Conservation (phyloP, 2,797 vertebrate species). For the Hemitrygon akajei region DNA sequence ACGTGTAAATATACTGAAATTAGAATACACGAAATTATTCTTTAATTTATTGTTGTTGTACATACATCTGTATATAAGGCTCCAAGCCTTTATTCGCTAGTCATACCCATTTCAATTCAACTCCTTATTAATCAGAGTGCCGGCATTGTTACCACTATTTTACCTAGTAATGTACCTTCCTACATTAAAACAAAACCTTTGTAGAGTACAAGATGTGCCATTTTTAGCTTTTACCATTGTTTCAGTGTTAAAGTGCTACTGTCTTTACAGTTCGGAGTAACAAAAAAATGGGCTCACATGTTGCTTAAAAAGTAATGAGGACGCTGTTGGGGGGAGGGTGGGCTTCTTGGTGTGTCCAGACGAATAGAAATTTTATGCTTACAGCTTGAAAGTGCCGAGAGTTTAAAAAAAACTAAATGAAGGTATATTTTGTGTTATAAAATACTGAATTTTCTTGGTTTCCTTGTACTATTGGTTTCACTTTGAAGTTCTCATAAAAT, state of each 20-base stretch:
- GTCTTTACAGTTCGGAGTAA: constrained; percentile 51
- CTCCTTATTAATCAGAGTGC: constrained; percentile 38
- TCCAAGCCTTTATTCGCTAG: constrained; percentile 58
- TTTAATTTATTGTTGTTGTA: constrained; percentile 98
- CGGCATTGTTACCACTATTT: constrained; percentile 40
- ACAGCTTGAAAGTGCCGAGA: constrained; percentile 66
- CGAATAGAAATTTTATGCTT: constrained; percentile 57
- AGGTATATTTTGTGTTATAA: constrained; percentile 80
- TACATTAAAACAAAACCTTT: constrained; percentile 23
- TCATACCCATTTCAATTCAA: constrained; percentile 66
- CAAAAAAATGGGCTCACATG: constrained; percentile 61
- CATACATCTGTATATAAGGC: constrained; percentile 85
- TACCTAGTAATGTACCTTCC: constrained; percentile 39
- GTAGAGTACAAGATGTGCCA: constrained; percentile 57
- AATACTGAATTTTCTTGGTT: constrained; percentile 66
- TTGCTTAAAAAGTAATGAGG: constrained; percentile 56
- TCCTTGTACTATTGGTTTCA: constrained; percentile 58
- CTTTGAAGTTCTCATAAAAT: constrained; percentile 72
- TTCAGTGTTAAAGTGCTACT: constrained; percentile 62
- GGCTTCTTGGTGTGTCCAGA: constrained; percentile 50
- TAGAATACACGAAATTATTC: constrained; percentile 85
- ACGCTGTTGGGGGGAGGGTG: constrained; percentile 42
- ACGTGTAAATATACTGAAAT: constrained; percentile 94
- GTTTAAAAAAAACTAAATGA: constrained; percentile 58
- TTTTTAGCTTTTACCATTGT: constrained; percentile 61